These are phyloP conservation scores for Noctilio leporinus DNA, from an alignment of 2,113 vertebrate genomes.

Conservation along the genomic window DNA sequence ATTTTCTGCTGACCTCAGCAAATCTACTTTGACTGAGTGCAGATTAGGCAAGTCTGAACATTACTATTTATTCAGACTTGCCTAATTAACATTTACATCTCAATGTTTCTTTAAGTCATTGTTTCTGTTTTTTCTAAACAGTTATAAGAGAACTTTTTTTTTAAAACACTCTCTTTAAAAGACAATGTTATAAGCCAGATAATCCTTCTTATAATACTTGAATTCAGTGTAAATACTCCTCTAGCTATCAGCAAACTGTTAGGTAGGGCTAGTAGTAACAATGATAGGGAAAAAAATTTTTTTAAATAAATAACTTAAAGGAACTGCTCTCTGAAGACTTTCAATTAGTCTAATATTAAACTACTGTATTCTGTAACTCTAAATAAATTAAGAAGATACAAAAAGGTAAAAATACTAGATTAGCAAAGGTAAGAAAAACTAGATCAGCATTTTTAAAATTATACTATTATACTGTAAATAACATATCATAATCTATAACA, in stretches of 20 bases:
- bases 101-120: neutral
- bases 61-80: neutral
- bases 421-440: neutral
- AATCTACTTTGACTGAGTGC: neutral
- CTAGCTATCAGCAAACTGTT: neutral
- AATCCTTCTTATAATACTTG: neutral
- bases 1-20: neutral
- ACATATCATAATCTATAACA: neutral
- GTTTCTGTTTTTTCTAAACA: neutral
- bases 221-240: neutral
- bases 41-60: neutral
- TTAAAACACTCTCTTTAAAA: neutral
- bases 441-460: neutral
- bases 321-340: neutral
- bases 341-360: slow-evolving; percentile 4
- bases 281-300: neutral
- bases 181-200: neutral
- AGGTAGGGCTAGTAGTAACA: neutral
- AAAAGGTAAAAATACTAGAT: neutral
- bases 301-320: neutral
- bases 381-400: neutral
- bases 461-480: neutral
- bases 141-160: neutral
- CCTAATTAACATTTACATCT: neutral
- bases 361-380: neutral